Conservation (phyloP, 2,797 vertebrate species). For the Neomorphus geoffroyi region DNA sequence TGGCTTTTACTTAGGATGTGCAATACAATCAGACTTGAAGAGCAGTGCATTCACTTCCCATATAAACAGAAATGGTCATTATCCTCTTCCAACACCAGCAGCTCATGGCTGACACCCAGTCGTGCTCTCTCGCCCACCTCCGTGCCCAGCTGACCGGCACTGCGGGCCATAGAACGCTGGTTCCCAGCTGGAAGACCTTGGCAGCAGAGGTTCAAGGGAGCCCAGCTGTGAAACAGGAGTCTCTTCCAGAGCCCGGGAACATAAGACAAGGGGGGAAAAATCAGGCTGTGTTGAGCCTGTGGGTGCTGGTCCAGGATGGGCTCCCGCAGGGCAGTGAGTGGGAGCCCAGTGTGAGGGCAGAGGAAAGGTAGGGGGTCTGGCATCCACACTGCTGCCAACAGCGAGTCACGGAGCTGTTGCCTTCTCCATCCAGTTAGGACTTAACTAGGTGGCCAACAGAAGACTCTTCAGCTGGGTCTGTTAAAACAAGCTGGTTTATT, state of each 20-base stretch:
- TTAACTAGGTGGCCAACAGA: accelerated
- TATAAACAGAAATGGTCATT: not conserved
- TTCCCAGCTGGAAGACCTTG: not conserved
- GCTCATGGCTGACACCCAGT: accelerated
- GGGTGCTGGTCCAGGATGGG: not conserved
- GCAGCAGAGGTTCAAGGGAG: accelerated
- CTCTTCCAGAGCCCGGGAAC: not conserved
- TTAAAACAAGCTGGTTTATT: conserved; percentile 17
- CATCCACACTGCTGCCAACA: too few relatives aligned
- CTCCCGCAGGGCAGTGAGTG: too few relatives aligned
- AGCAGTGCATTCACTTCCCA: not conserved
- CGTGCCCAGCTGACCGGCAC: accelerated
- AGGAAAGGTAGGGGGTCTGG: too few relatives aligned
- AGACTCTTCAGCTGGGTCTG: not conserved
- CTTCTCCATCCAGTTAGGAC: accelerated
- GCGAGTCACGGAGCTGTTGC: accelerated
- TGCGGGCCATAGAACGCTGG: not conserved
- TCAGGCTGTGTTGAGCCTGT: too few relatives aligned
- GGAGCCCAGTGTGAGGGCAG: too few relatives aligned
- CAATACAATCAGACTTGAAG: not conserved
- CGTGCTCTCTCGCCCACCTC: not conserved
- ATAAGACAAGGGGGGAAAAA: too few relatives aligned
- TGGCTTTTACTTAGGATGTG: not conserved
- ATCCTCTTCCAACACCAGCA: too few relatives aligned
- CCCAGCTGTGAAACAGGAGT: accelerated